Percentiles rank a stretch among this genome's conserved stretches.
Conservation (phyloP, 2,797 vertebrate species). For the Geotrypetes seraphini region DNA sequence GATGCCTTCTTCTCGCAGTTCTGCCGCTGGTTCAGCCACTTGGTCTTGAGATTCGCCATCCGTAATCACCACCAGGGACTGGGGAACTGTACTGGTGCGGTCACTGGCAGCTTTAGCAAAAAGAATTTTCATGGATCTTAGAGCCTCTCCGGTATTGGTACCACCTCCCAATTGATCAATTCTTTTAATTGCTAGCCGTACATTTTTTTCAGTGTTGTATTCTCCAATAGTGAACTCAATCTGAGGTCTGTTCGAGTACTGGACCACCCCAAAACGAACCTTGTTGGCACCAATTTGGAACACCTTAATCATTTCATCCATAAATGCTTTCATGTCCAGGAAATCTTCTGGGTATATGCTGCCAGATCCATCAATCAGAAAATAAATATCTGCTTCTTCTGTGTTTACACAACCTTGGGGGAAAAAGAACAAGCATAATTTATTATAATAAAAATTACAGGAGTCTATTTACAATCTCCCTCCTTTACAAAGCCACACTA, state of each 20-base stretch:
- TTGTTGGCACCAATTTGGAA: slow-evolving; percentile 55
- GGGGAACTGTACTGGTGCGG: slow-evolving; percentile 34
- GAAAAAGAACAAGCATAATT: neutral
- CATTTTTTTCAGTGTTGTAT: slow-evolving; percentile 7
- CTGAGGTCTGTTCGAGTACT: slow-evolving; percentile 35
- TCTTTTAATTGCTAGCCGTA: slow-evolving; percentile 46
- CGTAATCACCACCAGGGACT: slow-evolving; percentile 70
- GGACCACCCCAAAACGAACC: slow-evolving; percentile 62
- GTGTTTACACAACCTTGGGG: slow-evolving; percentile 61
- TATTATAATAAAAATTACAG: no score
- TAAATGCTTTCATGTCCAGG: slow-evolving; percentile 67
- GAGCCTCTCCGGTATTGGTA: slow-evolving; percentile 53
- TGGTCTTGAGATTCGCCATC: slow-evolving; percentile 59
- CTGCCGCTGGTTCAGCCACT: slow-evolving; percentile 46
- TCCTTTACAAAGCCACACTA: no score
- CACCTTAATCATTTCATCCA: slow-evolving; percentile 47
- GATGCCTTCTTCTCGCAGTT: slow-evolving; percentile 42
- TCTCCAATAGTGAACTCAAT: slow-evolving; percentile 49
- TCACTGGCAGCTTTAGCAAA: slow-evolving; percentile 38
- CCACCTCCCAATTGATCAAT: slow-evolving; percentile 54
- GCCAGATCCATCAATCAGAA: slow-evolving; percentile 70
- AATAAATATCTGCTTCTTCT: slow-evolving; percentile 77
- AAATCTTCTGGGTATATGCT: slow-evolving; percentile 58
- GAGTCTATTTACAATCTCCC: no score
- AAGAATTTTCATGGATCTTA: slow-evolving; percentile 43